Conservation (phyloP, 2,113 vertebrate genomes). For the Edolisoma coerulescens region DNA sequence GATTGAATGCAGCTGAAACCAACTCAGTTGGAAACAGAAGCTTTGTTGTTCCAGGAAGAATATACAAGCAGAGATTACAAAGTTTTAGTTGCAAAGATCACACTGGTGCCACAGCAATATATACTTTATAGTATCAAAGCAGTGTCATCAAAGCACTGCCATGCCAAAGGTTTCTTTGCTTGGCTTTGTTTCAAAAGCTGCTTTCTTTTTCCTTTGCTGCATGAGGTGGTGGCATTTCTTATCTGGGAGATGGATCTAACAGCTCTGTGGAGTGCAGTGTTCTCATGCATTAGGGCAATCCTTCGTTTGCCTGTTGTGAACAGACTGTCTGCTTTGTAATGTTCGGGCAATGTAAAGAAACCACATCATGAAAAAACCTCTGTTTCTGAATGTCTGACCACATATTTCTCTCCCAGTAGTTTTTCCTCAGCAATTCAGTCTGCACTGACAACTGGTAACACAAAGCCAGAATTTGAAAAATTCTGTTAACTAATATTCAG, state of each 20-base stretch:
- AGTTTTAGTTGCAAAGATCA: neutral
- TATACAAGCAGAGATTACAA: neutral
- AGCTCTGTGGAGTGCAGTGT: neutral
- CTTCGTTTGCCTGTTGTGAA: neutral
- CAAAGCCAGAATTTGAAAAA: neutral
- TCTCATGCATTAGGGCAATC: neutral
- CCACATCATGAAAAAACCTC: neutral
- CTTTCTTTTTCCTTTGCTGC: neutral
- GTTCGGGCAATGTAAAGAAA: neutral
- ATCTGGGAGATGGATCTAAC: neutral
- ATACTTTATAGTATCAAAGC: neutral
- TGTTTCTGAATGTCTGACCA: neutral
- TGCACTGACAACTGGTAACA: neutral
- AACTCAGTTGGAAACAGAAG: neutral
- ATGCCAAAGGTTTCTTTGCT: neutral
- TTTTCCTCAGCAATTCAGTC: neutral
- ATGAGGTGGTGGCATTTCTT: neutral
- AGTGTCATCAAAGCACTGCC: neutral
- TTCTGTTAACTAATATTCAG: neutral
- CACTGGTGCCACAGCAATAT: accelerated
- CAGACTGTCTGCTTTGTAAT: neutral
- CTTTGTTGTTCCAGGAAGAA: neutral
- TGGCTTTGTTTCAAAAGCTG: neutral
- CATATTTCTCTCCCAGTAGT: neutral
- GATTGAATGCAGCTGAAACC: neutral